Evolutionary conservation across 2,888 invertebrate genomes (phyloP), one percentile per base, ranked within the genome.

Genomic region (Cordilura impudica): DNA sequence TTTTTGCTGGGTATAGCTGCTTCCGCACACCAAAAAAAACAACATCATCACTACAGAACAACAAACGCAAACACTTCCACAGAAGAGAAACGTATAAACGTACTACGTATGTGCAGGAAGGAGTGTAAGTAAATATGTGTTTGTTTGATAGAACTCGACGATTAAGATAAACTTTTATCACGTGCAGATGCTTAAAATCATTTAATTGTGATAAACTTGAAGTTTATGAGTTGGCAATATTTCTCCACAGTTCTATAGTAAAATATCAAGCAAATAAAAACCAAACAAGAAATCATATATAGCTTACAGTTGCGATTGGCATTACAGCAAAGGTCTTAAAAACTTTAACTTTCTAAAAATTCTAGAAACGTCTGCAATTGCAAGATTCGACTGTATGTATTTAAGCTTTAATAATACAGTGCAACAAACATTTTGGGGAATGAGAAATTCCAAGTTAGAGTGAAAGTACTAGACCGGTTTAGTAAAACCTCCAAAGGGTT

Each of bases 161-260:
- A 77, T 72, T 77, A 67, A 80, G 72, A 80, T 67, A 73, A 73
- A 73, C 60, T 73, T 71, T 45, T 78, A 75, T 75, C 76, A 79
- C 78, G 72, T 78, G 63, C 78, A 72, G 67, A 67, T 82, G 73
- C 78, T 82, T 78, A 79, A 81, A 82, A 82, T 76, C 75, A 81
- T 81, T 80, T 82, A 82, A 82, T 82, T 81, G 80, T 81, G 81
- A 81, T 80, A 82, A 81, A 82, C 73, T 78, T 78, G 60, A 80
- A 81, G 78, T 80, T 81, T 81, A 82, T 81, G 82, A 82, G 79
- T 80, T 82, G 75, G 80, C 75, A 82, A 76, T n/a, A n/a, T 81
- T 81, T 81, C 63, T 74, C 54, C 45, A 43, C 60, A 65, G 65
- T 65, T 58, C 49, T 66, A 29, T 49, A 39, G 35, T 51, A 12